Conservation (phyloP, 2,888 invertebrate species). For the Megamerina dolium region DNA sequence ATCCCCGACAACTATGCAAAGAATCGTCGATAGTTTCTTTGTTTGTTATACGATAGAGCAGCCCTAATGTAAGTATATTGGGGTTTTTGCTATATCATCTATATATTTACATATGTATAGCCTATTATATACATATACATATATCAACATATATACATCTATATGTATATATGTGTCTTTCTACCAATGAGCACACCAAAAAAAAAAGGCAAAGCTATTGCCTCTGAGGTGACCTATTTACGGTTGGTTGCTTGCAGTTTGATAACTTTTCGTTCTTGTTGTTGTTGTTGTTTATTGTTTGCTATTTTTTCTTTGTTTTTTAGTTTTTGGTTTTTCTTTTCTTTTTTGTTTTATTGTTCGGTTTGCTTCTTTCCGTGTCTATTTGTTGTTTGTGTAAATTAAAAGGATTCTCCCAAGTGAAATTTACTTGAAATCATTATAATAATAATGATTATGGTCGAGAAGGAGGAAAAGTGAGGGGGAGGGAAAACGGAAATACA, state of each 20-base stretch:
- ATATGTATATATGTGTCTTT: background rate
- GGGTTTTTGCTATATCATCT: background rate
- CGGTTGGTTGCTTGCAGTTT: too few relatives aligned
- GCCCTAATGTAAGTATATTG: background rate
- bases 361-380: too few relatives aligned
- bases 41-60: too few relatives aligned
- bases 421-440: too few relatives aligned
- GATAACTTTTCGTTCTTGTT: background rate
- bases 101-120: background rate
- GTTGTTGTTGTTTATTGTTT: background rate
- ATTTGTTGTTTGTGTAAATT: too few relatives aligned
- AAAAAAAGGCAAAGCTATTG: background rate
- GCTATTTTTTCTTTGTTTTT: background rate
- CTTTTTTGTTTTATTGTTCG: background rate
- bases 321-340: background rate
- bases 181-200: background rate
- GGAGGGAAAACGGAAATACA: too few relatives aligned
- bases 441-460: too few relatives aligned
- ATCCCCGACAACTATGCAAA: too few relatives aligned
- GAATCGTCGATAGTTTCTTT: too few relatives aligned
- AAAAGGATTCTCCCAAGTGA: too few relatives aligned
- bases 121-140: background rate
- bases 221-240: background rate
- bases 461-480: too few relatives aligned
- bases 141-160: background rate